Conservation (phyloP, 1,140 invertebrate species). For the Dolichoris vasculosae region DNA sequence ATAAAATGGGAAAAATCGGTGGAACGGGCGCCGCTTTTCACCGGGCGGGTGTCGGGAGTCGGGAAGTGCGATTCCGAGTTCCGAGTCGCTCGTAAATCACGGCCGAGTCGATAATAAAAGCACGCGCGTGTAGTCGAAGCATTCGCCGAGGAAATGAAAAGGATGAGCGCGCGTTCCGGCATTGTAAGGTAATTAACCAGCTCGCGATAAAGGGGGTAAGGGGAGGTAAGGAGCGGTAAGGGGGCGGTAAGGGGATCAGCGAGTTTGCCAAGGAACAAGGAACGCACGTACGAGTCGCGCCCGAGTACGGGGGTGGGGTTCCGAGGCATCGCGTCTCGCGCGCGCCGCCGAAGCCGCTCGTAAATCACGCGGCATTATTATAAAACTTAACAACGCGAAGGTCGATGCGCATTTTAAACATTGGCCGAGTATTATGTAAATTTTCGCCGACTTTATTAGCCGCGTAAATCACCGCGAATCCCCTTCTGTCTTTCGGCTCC, state of each 20-base stretch:
- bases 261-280: not conserved
- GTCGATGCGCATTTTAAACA: conserved; percentile 55
- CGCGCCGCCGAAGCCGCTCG: conserved; percentile 52
- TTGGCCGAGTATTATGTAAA: conserved; percentile 63
- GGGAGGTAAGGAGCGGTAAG: not conserved
- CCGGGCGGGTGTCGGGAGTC: not conserved
- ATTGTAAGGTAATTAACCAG: conserved; percentile 61
- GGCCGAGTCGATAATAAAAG: conserved; percentile 56
- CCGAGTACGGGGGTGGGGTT: not conserved
- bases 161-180: conserved; percentile 43
- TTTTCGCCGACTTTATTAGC: conserved; percentile 64
- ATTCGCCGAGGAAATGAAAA: conserved; percentile 56
- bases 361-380: conserved; percentile 68
- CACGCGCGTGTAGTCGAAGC: not conserved
- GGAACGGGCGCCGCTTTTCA: too few species aligned
- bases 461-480: conserved; percentile 61
- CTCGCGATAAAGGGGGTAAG: not conserved
- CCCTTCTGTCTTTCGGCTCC: not conserved
- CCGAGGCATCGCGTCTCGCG: conserved; percentile 48
- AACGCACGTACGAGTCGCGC: not conserved
- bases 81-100: conserved; percentile 59
- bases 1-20: not conserved
- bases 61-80: not conserved
- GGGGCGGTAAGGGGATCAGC: not conserved
- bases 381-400: conserved; percentile 60